These are phyloP conservation scores for Calliopsis andreniformis DNA, from an alignment of 1,140 invertebrate genomes.

Conservation along the genomic window DNA sequence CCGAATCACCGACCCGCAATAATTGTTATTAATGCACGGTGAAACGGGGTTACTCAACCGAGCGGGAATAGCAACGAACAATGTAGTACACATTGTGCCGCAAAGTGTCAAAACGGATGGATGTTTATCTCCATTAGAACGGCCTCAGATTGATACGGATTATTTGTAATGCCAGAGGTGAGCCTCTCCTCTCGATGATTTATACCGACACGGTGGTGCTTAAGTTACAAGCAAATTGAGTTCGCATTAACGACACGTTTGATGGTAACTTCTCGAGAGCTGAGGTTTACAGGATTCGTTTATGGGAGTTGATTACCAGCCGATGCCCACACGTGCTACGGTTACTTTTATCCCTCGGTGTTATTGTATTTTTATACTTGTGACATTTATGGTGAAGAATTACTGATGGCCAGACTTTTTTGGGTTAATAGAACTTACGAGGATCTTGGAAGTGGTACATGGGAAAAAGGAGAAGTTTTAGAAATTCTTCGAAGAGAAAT, in stretches of 20 bases:
- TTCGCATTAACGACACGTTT: not conserved
- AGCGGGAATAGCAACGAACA: conserved; percentile 1
- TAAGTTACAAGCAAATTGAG: not conserved
- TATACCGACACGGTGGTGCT: not conserved
- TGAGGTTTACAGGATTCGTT: no score
- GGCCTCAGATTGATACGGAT: not conserved
- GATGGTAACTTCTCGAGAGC: no score
- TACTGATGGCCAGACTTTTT: no score
- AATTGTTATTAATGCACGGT: conserved; percentile 44
- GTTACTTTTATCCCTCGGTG: no score
- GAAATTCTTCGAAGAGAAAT: no score
- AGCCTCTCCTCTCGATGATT: not conserved
- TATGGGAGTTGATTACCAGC: no score
- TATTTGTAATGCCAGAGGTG: not conserved
- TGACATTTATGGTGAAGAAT: no score
- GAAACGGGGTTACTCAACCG: conserved; percentile 15
- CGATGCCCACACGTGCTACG: no score
- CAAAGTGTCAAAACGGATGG: conserved; percentile 10
- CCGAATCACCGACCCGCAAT: not conserved
- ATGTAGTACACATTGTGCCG: not conserved
- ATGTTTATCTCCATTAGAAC: conserved; percentile 27
- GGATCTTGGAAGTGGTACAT: no score
- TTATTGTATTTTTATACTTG: no score
- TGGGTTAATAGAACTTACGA: no score
- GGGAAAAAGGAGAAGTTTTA: no score